Evolutionary conservation across 2,113 vertebrate species (phyloP).

Genomic region (Sceloporus undulatus): DNA sequence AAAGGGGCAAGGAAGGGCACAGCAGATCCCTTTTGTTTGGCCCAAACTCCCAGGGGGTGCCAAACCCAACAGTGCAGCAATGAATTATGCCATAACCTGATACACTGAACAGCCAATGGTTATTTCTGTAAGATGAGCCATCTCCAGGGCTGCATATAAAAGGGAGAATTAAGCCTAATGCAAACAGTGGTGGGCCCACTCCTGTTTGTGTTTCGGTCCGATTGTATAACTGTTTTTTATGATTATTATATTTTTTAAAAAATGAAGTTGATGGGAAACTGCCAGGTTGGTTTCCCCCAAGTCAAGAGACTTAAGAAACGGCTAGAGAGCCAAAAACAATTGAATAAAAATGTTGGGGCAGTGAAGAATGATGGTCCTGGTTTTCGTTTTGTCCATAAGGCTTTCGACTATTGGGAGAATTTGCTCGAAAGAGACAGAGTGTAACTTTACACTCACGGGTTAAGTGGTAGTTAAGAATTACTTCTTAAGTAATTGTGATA

Average conservation of each 20-base stretch:
- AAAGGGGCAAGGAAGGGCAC: constrained; percentile 58
- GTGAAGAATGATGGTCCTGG: no score
- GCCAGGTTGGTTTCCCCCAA: constrained; percentile 30
- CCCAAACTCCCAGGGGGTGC: constrained; percentile 50
- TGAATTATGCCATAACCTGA: constrained; percentile 42
- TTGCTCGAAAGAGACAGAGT: no score
- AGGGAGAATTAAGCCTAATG: constrained; percentile 64
- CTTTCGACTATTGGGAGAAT: no score
- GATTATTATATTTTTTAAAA: constrained; percentile 38
- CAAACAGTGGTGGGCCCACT: constrained; percentile 68
- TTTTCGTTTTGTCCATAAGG: no score
- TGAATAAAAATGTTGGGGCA: no score
- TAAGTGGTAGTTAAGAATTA: no score
- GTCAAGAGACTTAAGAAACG: neutral
- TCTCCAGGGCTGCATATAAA: constrained; percentile 37
- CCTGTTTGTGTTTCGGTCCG: constrained; percentile 75
- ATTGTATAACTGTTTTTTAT: constrained; percentile 55
- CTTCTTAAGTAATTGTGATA: no score
- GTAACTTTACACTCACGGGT: no score
- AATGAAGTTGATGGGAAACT: constrained; percentile 52
- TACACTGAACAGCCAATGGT: constrained; percentile 64
- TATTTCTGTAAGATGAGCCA: constrained; percentile 74
- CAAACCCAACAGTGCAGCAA: constrained; percentile 38
- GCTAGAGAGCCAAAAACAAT: fast-evolving
- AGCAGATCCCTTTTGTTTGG: constrained; percentile 54